A percentile compares a stretch with the other conserved stretches of the same genome.
These are phyloP conservation scores for Noctua comes DNA, from an alignment of 2,888 invertebrate species.

Conservation along the genomic window DNA sequence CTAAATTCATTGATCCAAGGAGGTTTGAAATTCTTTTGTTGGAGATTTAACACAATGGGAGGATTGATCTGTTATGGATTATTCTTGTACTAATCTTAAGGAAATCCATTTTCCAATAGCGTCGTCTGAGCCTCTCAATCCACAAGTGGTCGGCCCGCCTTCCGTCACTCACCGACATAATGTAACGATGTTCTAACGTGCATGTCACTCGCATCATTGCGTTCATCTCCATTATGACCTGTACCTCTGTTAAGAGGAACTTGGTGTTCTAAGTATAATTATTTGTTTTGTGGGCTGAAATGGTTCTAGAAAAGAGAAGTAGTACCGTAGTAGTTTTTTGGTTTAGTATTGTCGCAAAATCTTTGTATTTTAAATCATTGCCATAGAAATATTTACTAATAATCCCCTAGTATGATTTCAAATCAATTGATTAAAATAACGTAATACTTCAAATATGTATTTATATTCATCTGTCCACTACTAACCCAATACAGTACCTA, in stretches of 20 bases:
- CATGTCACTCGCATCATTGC: slow-evolving; percentile 49
- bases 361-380: not conserved
- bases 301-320: not conserved
- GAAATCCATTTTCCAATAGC: slow-evolving; percentile 79
- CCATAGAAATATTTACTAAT: not conserved
- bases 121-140: slow-evolving; percentile 77
- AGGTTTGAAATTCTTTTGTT: not conserved
- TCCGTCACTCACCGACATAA: slow-evolving; percentile 72
- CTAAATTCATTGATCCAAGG: not conserved
- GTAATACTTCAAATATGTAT: not conserved
- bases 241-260: not conserved
- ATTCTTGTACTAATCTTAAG: slow-evolving; percentile 27
- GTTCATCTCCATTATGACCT: slow-evolving; percentile 33
- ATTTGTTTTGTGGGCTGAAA: not conserved
- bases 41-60: not conserved
- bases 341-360: not conserved
- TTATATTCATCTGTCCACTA: not conserved
- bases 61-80: not conserved
- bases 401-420: not conserved
- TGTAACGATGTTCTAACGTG: slow-evolving; percentile 64
- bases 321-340: not conserved
- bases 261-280: not conserved
- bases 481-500: slow-evolving; percentile 6
- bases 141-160: slow-evolving; percentile 88
- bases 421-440: not conserved